Conservation (phyloP, 2,797 vertebrate genomes). For the Cynodonichthys magdalenae region DNA sequence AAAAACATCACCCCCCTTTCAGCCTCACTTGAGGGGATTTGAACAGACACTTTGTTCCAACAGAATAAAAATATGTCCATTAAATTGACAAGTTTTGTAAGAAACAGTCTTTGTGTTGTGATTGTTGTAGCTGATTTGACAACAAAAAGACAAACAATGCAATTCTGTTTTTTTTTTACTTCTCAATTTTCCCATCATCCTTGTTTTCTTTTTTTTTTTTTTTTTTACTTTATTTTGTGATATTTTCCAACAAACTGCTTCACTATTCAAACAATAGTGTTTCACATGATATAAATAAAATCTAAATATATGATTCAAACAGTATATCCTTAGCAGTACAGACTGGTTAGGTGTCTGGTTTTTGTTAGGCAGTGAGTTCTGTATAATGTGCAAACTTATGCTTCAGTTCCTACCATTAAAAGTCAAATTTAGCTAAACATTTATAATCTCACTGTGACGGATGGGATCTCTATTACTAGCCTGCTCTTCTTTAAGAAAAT, state of each 20-base stretch:
- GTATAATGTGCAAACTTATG: too few species aligned
- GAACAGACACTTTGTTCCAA: constrained; percentile 15
- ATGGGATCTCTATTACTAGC: too few species aligned
- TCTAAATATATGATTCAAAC: too few species aligned
- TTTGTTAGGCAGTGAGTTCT: too few species aligned
- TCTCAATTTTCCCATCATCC: neutral
- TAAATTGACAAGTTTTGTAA: constrained; percentile 17
- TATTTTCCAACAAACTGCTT: neutral
- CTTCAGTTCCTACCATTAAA: too few species aligned
- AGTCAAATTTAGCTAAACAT: too few species aligned
- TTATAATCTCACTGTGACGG: too few species aligned
- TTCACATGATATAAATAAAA: too few species aligned
- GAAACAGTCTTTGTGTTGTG: constrained; percentile 8
- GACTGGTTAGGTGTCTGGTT: too few species aligned
- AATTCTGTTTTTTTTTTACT: neutral
- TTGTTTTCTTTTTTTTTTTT: constrained; percentile 3
- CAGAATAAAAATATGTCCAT: neutral
- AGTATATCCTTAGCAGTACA: too few species aligned
- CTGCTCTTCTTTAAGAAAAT: constrained; percentile 9
- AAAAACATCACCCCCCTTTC: constrained; percentile 30
- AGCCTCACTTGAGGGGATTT: constrained; percentile 26
- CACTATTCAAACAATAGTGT: too few species aligned
- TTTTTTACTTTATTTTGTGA: neutral
- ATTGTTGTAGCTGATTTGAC: neutral
- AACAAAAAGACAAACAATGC: neutral